Base-by-base conservation (phyloP, 2,888 invertebrate genomes). In the Hypena proboscidalis region DNA sequence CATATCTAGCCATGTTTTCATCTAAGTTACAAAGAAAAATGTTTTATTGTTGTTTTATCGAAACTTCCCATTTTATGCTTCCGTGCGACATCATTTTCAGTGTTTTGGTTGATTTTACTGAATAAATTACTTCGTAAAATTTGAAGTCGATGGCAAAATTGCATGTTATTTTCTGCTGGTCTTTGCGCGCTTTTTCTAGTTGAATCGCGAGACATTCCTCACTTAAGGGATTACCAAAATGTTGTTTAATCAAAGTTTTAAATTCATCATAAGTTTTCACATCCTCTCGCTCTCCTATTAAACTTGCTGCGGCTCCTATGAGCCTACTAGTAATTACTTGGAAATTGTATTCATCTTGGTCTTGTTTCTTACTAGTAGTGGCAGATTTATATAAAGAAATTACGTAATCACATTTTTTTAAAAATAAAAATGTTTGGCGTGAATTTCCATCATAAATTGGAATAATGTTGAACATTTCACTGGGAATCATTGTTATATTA, bases 131-230 rank as follows among this genome's bases (percentile, higher is more conserved):
- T 1, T 15, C 13, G 11, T 0, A 53, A 32, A 19, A 23, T 26
- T 36, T 55, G 50, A 1, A 58, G 32, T 2, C 46, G 7, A n/a
- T 47, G 29, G 10, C 45, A 50, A 36, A 57, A 53, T 21, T 55
- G 46, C 6, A 45, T 21, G 11, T 41, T 43, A 19, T 11, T 23
- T 35, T 55, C 50, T 2, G 22, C 33, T 2, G 25, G 26, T 20
- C 20, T 40, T 3, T 52, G 47, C 27, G 40, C 0, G 42, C 8
- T 1, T 22, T 31, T 17, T 55, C 47, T 30, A 55, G 21, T 36
- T 58, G 31, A 2, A 47, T 50, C 3, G 41, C 34, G 2, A 53
- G 35, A 17, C 46, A 53, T 4, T 37, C 29, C 23, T 58, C 54
- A 3, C 31, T 37, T 6, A 52, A 8, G 1, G 54, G 55, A 14